Conservation (phyloP, 2,888 invertebrate genomes). For the Agrilus cyanescens region DNA sequence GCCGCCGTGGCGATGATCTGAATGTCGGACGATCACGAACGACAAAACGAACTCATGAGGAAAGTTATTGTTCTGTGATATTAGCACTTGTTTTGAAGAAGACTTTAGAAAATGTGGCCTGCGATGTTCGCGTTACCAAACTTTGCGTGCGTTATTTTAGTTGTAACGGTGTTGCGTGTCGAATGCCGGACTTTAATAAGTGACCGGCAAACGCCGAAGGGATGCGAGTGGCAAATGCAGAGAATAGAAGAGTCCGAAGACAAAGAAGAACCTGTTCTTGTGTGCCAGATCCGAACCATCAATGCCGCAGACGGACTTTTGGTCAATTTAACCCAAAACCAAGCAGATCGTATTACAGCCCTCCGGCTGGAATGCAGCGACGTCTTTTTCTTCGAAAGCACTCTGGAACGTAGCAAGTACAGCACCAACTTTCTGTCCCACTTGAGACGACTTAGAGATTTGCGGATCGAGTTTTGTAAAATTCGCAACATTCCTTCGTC, state of each 20-base stretch:
- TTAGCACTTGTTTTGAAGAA: not conserved
- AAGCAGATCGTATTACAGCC: constrained; percentile 56
- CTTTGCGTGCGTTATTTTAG: constrained; percentile 2
- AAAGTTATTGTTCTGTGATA: constrained; percentile 3
- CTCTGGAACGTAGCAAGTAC: constrained; percentile 41
- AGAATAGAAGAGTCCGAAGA: constrained; percentile 43
- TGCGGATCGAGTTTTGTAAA: constrained; percentile 66
- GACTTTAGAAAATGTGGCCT: not conserved
- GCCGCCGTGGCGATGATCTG: too few relatives aligned
- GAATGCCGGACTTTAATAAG: constrained; percentile 27
- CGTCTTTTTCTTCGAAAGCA: constrained; percentile 61
- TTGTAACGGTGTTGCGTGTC: constrained; percentile 15
- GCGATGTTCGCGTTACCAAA: too few relatives aligned
- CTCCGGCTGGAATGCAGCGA: constrained; percentile 63
- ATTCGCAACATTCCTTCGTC: constrained; percentile 61
- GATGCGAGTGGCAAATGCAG: constrained; percentile 59
- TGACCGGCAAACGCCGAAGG: constrained; percentile 53
- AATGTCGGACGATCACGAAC: too few relatives aligned
- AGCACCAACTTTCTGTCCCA: constrained; percentile 43
- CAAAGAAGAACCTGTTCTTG: constrained; percentile 43
- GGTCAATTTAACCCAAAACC: constrained; percentile 55
- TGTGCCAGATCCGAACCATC: constrained; percentile 62
- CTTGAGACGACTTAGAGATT: constrained; percentile 52
- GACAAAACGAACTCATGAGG: too few relatives aligned
- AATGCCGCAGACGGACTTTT: constrained; percentile 55